Evolutionary conservation across 2,113 vertebrate species (phyloP).

Genomic region (Solenodon paradoxus): DNA sequence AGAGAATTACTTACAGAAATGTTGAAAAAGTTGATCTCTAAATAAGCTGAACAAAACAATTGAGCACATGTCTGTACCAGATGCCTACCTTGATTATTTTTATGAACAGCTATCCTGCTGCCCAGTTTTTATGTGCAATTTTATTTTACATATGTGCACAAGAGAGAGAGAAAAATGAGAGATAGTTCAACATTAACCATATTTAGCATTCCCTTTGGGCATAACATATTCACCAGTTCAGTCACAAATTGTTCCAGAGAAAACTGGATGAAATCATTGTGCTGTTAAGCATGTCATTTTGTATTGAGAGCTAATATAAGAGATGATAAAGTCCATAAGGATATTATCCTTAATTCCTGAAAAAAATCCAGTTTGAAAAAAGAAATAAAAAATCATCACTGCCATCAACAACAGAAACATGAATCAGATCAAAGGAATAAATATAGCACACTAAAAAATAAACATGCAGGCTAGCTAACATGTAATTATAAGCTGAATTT

Average conservation of each 20-base stretch:
- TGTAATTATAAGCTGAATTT: background rate
- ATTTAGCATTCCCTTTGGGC: conserved; percentile 55
- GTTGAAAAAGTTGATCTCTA: conserved; percentile 49
- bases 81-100: conserved; percentile 73
- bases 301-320: conserved; percentile 45
- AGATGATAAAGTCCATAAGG: conserved; percentile 34
- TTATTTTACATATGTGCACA: conserved; percentile 65
- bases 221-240: conserved; percentile 33
- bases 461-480: background rate
- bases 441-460: background rate
- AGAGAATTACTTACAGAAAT: conserved; percentile 44
- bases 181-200: conserved; percentile 49
- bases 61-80: conserved; percentile 66
- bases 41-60: conserved; percentile 63
- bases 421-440: background rate
- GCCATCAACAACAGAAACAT: background rate
- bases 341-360: background rate
- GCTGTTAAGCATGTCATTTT: conserved; percentile 39
- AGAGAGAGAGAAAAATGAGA: conserved; percentile 52
- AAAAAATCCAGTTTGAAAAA: background rate
- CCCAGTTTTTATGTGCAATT: conserved; percentile 60
- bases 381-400: background rate
- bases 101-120: conserved; percentile 53
- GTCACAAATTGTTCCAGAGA: conserved; percentile 44
- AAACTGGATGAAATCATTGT: conserved; percentile 45